phyloP scores from a whole-genome alignment of 2,113 vertebrate genomes.

The Arvicanthis niloticus region DNA sequence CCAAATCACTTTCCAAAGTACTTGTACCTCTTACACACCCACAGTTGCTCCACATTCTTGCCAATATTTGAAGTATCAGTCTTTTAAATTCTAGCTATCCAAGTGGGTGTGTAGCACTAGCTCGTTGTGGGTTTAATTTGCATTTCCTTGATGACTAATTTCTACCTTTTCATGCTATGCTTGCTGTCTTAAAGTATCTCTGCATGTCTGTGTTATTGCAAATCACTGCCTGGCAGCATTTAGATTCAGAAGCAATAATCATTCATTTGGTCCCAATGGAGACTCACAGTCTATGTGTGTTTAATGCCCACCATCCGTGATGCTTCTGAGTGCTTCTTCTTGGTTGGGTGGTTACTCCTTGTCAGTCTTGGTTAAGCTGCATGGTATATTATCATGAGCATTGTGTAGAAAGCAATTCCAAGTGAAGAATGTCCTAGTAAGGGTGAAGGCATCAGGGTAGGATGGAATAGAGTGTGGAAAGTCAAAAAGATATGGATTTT shows the following conservation, averaged over 20 bases:
- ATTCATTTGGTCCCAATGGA: slow-evolving; percentile 45
- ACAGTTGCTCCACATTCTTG: slow-evolving; percentile 57
- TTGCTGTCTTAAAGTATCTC: slow-evolving; percentile 56
- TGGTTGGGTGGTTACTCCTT: neutral
- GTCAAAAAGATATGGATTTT: slow-evolving; percentile 21
- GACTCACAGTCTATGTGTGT: slow-evolving; percentile 5
- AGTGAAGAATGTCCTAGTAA: slow-evolving; percentile 3
- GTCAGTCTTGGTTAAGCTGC: neutral
- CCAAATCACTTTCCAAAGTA: slow-evolving; percentile 49
- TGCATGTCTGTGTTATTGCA: slow-evolving; percentile 27
- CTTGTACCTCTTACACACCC: slow-evolving; percentile 31
- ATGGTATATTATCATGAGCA: neutral
- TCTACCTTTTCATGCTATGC: slow-evolving; percentile 22
- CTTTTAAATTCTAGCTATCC: slow-evolving; percentile 60
- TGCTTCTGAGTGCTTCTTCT: neutral
- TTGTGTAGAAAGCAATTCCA: neutral
- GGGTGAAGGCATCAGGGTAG: no score
- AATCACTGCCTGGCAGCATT: slow-evolving; percentile 41
- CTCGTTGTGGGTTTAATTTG: slow-evolving; percentile 57
- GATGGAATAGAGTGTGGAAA: slow-evolving; percentile 12
- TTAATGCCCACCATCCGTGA: neutral
- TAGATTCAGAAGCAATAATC: slow-evolving; percentile 49
- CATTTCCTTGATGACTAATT: slow-evolving; percentile 65
- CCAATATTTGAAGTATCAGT: slow-evolving; percentile 71
- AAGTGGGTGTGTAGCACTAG: slow-evolving; percentile 19